These are phyloP conservation scores for Rhinophrynus dorsalis DNA, from an alignment of 2,797 vertebrate species.

Conservation along the genomic window DNA sequence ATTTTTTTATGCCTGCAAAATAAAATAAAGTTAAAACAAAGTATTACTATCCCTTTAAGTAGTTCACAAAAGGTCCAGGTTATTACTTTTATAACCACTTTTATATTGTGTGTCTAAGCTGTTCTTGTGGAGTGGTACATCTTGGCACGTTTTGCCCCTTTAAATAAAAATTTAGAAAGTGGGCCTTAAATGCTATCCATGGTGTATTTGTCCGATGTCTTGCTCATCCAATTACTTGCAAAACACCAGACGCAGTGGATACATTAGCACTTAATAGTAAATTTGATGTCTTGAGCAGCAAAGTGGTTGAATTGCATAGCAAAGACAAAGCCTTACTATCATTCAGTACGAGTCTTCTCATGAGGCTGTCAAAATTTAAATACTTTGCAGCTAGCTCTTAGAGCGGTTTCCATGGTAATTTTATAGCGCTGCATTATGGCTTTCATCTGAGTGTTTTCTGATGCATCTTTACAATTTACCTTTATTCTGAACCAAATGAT, in stretches of 20 bases:
- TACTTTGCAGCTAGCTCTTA: slow-evolving; percentile 54
- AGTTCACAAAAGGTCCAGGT: too few relatives aligned
- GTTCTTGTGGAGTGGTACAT: too few relatives aligned
- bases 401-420: slow-evolving; percentile 63
- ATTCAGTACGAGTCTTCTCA: background rate
- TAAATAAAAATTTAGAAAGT: background rate
- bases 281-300: slow-evolving; percentile 32
- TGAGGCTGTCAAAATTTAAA: slow-evolving; percentile 58
- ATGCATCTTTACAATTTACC: background rate
- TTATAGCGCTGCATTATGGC: slow-evolving; percentile 45
- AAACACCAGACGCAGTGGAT: background rate
- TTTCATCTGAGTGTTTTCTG: slow-evolving; percentile 47
- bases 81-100: too few relatives aligned
- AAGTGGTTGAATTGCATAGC: slow-evolving; percentile 49
- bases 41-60: too few relatives aligned
- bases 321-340: slow-evolving; percentile 30
- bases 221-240: background rate
- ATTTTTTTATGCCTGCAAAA: too few relatives aligned
- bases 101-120: too few relatives aligned
- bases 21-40: too few relatives aligned
- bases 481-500: background rate
- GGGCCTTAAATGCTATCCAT: background rate
- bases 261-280: background rate
- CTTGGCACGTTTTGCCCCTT: background rate
- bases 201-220: background rate